Conservation (phyloP, 1,140 invertebrate genomes). For the Drosophila parabipectinata region DNA sequence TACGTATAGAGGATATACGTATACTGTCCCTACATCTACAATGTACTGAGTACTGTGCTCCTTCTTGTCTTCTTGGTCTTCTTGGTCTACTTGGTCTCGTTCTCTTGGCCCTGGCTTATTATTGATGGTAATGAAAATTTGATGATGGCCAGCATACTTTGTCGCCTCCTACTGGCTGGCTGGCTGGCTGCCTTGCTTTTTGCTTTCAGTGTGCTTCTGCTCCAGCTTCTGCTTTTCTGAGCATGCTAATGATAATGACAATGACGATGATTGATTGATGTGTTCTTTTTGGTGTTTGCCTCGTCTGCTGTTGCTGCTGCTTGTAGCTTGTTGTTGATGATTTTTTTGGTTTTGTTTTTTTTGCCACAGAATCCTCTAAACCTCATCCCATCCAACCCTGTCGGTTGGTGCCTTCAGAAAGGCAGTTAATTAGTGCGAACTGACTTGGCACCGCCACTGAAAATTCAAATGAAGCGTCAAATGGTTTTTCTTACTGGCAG, state of each 20-base stretch:
- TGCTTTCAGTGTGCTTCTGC: neutral
- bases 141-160: constrained; percentile 53
- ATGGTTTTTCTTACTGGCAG: constrained; percentile 19
- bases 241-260: constrained; percentile 69
- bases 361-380: constrained; percentile 4
- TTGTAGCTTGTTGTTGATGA: neutral
- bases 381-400: neutral
- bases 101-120: constrained; percentile 52
- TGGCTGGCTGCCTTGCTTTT: neutral
- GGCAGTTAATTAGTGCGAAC: constrained; percentile 43
- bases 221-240: constrained; percentile 4
- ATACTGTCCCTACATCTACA: neutral
- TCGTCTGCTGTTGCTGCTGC: constrained; percentile 16
- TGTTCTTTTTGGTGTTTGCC: constrained; percentile 49
- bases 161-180: neutral
- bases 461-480: constrained; percentile 43
- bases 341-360: neutral
- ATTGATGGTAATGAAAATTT: constrained; percentile 73
- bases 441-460: constrained; percentile 30
- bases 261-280: constrained; percentile 74
- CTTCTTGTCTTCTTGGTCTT: neutral
- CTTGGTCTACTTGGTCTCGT: neutral
- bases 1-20: neutral
- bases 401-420: neutral
- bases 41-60: neutral